Conservation (phyloP, 1,140 invertebrate genomes). For the Cryptotermes secundus region DNA sequence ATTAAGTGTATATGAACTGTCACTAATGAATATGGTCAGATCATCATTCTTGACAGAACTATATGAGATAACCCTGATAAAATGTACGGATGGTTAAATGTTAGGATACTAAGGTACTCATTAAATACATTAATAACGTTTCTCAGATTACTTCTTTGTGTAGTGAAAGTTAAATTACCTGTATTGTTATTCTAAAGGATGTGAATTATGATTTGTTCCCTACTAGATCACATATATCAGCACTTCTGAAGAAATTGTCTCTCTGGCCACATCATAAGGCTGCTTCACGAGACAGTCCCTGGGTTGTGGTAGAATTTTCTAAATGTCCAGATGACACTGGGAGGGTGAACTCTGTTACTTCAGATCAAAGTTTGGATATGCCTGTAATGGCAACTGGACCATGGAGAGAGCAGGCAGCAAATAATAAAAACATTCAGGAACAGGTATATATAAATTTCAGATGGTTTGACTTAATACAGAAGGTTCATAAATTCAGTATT, state of each 20-base stretch:
- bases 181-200: no score
- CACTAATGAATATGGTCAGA: no score
- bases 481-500: not conserved
- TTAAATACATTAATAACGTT: no score
- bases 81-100: no score
- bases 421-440: not conserved
- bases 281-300: conserved; percentile 1
- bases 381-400: not conserved
- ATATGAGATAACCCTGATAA: no score
- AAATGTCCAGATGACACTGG: not conserved
- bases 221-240: conserved; percentile 19
- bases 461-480: no score
- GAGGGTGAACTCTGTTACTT: not conserved
- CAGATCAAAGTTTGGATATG: conserved; percentile 28
- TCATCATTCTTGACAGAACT: no score
- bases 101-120: no score
- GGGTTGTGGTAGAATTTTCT: conserved; percentile 29
- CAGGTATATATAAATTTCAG: not conserved
- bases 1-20: no score
- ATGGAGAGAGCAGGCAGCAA: conserved; percentile 15
- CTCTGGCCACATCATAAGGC: not conserved
- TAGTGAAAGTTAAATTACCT: no score
- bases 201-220: not conserved
- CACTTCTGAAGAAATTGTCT: conserved; percentile 33
- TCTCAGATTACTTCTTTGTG: no score